These are phyloP conservation scores for Nemopilema nomurai DNA, from an alignment of 30 jellyfish, hydroid and myxozoan species.

Conservation along the genomic window DNA sequence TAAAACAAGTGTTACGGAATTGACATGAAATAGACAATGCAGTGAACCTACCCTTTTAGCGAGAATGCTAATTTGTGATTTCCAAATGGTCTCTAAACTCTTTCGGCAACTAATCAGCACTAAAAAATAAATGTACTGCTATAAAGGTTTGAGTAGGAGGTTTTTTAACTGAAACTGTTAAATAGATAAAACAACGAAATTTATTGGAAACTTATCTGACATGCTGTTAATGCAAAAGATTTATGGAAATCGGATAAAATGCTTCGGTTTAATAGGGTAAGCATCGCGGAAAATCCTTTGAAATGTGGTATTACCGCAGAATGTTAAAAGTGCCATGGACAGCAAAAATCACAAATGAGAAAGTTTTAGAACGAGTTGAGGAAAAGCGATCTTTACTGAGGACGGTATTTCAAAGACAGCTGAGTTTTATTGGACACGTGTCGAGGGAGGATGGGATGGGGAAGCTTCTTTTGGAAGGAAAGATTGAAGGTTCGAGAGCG, in stretches of 20 bases:
- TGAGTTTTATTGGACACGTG: neutral
- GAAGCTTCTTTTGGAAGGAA: neutral
- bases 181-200: too few relatives aligned
- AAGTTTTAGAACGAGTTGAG: neutral
- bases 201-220: neutral
- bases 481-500: neutral
- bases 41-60: slow-evolving; percentile 27
- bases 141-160: neutral
- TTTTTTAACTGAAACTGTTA: neutral
- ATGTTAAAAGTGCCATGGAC: slow-evolving; percentile 17
- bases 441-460: neutral
- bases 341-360: neutral
- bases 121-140: neutral
- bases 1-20: neutral
- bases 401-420: neutral
- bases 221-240: neutral
- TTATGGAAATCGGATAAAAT: neutral
- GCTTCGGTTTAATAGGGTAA: neutral
- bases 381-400: neutral
- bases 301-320: slow-evolving; percentile 8
- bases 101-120: slow-evolving; percentile 21
- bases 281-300: neutral
- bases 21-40: neutral
- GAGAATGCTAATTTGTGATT: slow-evolving; percentile 33
- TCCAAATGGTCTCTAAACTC: slow-evolving; percentile 23